Evolutionary conservation across 2,888 invertebrate genomes (phyloP), one percentile per base, ranked within the genome.

Genomic region (Pinctada fucata): DNA sequence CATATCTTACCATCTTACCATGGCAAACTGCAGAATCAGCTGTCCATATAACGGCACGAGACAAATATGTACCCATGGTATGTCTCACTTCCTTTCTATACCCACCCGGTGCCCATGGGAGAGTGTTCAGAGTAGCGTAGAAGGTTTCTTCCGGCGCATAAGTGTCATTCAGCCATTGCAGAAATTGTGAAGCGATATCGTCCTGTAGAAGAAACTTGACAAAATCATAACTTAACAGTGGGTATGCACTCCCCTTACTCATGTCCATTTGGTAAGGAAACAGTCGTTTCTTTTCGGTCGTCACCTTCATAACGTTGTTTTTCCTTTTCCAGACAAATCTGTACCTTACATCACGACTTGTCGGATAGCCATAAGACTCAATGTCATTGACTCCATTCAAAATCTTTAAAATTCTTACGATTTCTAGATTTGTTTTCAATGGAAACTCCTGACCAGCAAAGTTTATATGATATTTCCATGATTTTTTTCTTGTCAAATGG

Each of bases 361-460:
- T 67, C 6, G 84, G 84, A 70, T 73, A 79, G 45, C 82, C 73
- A 50, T 81, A 85, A 45, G 78, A 81, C 72, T 84, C 82, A 63
- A 83, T 75, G 67, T 91, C 91, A 79, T 92, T 92, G 2, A 88
- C 85, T 1, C 91, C 92, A 52, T 90, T 88, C 74, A 90, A 86
- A 16, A 85, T 79, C 58, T 88, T 88, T 3, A 91, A 83, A 31
- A 31, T 31, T 31, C 31, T 31, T 31, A 31, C 31, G 31, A 31
- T 31, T 31, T 31, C 31, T 31, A 86, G 80, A 83, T 91, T 92
- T 4, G 91, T 92, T 58, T 88, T 87, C 47, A 91, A 78, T 3
- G 92, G 92, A 69, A 92, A 88, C 77, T 91, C 91, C 68, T 90
- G 86, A 1, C 88, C 91, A 0, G 91, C 88, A 10, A 91, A 83